phyloP scores from a whole-genome alignment of 2,888 invertebrate species.

The Formica aserva region DNA sequence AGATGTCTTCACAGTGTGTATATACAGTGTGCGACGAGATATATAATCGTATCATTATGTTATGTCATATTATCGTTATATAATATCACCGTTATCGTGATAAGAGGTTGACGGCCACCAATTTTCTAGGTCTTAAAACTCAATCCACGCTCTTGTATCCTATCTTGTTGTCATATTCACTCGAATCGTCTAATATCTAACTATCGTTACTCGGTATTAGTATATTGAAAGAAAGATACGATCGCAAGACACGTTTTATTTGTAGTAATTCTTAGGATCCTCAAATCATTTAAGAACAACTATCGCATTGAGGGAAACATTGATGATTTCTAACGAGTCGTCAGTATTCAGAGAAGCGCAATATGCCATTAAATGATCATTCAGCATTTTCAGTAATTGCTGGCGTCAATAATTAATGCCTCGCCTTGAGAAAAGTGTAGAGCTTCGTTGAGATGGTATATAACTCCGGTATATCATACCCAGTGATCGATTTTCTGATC shows the following conservation, averaged over 20 bases:
- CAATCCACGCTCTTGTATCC: not conserved
- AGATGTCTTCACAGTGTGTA: not conserved
- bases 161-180: not conserved
- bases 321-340: conserved; percentile 3
- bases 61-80: not conserved
- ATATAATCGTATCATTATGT: not conserved
- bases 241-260: not conserved
- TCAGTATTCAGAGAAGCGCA: conserved; percentile 7
- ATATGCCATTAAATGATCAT: not conserved
- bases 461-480: not conserved
- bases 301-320: conserved; percentile 10
- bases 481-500: not conserved
- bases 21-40: not conserved
- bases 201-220: conserved; percentile 6
- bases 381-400: not conserved
- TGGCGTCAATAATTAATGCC: not conserved
- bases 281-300: conserved; percentile 31
- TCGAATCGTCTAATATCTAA: not conserved
- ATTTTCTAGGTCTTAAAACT: conserved; percentile 9
- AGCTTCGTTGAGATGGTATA: not conserved
- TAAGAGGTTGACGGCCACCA: not conserved
- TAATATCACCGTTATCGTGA: not conserved
- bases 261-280: not conserved
- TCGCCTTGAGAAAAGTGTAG: not conserved
- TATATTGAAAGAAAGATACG: not conserved